A percentile compares a stretch with the other conserved stretches of the same genome.
phyloP scores from a whole-genome alignment of 2,797 vertebrate genomes.

The Streptopelia turtur region DNA sequence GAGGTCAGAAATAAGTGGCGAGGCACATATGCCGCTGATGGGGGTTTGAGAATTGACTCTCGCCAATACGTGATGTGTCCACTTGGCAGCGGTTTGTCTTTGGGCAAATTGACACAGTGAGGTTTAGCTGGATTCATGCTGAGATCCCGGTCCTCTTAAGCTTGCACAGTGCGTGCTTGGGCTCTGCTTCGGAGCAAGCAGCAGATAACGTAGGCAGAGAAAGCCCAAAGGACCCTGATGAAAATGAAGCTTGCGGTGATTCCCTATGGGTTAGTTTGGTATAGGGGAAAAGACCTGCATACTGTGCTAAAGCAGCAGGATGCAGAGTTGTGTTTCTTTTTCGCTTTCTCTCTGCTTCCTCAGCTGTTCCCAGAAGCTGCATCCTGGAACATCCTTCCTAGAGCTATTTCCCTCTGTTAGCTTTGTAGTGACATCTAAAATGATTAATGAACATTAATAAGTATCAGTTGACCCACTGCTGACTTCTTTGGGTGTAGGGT shows the following conservation, averaged over 20 bases:
- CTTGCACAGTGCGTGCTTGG: background rate
- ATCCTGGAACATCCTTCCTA: background rate
- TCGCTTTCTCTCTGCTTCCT: background rate
- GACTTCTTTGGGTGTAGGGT: background rate
- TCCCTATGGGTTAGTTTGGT: background rate
- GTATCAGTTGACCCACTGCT: background rate
- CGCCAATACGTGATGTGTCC: accelerated
- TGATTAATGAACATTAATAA: background rate
- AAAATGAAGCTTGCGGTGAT: background rate
- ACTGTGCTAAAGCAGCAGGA: background rate
- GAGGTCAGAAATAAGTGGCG: background rate
- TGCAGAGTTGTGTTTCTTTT: background rate
- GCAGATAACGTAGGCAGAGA: accelerated
- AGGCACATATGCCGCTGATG: accelerated
- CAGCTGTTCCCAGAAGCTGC: background rate
- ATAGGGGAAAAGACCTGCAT: background rate
- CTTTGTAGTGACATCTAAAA: background rate
- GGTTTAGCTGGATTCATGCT: background rate
- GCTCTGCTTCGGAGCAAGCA: background rate
- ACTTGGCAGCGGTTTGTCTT: background rate
- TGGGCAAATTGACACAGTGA: accelerated
- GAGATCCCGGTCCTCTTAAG: background rate
- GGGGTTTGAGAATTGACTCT: background rate
- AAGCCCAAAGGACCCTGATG: background rate
- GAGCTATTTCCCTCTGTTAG: background rate